phyloP scores from a whole-genome alignment of 2,797 vertebrate species.

The Chloroceryle amazona region DNA sequence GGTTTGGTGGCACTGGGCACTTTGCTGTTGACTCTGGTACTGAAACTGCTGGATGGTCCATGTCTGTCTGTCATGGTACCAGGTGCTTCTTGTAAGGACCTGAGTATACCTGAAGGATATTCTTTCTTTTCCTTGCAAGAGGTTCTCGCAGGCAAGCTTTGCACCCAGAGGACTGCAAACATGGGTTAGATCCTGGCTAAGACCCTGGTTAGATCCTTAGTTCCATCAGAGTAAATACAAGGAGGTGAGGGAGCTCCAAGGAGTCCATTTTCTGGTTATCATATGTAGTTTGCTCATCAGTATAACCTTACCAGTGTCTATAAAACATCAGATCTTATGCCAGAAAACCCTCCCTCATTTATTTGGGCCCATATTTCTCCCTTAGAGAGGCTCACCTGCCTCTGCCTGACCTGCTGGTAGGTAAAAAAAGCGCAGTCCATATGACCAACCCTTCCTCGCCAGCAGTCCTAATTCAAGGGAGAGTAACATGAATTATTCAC shows the following conservation, averaged over 20 bases:
- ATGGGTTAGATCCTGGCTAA: neutral
- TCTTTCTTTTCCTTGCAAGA: neutral
- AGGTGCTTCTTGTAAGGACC: accelerated
- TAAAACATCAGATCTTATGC: neutral
- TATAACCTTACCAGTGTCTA: neutral
- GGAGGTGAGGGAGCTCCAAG: neutral
- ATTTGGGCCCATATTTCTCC: accelerated
- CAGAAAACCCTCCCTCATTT: neutral
- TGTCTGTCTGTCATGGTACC: neutral
- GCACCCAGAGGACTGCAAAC: neutral
- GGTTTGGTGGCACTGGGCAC: neutral
- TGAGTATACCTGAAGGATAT: neutral
- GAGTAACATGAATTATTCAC: neutral
- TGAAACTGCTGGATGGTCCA: accelerated
- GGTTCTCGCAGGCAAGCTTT: neutral
- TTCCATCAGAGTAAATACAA: neutral
- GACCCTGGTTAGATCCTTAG: neutral
- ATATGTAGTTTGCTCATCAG: neutral
- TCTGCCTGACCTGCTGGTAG: neutral
- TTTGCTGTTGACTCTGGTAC: neutral
- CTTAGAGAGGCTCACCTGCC: accelerated
- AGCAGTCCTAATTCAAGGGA: neutral
- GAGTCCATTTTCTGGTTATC: neutral
- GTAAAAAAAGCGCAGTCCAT: neutral
- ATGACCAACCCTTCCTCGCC: neutral